Conservation (phyloP, 2,888 invertebrate species). For the Scaptomyza reducta region DNA sequence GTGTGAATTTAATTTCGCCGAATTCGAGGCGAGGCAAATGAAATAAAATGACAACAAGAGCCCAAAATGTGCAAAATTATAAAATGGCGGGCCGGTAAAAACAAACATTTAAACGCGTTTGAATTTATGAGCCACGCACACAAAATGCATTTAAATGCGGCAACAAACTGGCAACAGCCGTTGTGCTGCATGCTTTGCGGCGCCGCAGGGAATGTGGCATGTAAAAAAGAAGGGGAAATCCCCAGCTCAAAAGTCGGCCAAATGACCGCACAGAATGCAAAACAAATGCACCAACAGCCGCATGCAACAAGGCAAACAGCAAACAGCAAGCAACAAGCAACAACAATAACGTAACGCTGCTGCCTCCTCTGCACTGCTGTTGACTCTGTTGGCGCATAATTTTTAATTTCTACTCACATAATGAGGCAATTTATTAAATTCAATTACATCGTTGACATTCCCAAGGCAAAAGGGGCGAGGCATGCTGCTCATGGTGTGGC, state of each 20-base stretch:
- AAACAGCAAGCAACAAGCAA: conserved; percentile 31
- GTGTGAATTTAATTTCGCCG: conserved; percentile 65
- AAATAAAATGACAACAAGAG: conserved; percentile 51
- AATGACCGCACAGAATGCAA: conserved; percentile 76
- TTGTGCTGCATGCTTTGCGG: conserved; percentile 46
- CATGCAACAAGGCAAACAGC: conserved; percentile 32
- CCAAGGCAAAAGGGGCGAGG: conserved; percentile 34
- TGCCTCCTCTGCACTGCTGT: conserved; percentile 11
- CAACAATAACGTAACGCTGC: conserved; percentile 27
- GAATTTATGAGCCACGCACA: conserved; percentile 73
- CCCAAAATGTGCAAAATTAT: conserved; percentile 42
- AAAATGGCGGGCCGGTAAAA: conserved; percentile 60
- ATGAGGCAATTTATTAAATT: conserved; percentile 84
- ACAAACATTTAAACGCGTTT: conserved; percentile 73
- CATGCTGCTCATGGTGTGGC: not conserved
- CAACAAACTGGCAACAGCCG: conserved; percentile 42
- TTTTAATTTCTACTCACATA: conserved; percentile 78
- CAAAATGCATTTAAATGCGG: conserved; percentile 78
- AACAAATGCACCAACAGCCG: conserved; percentile 39
- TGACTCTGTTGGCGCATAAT: conserved; percentile 59
- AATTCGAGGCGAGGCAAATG: conserved; percentile 34
- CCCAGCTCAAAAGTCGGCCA: conserved; percentile 50
- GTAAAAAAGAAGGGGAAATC: conserved; percentile 6
- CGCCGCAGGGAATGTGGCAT: conserved; percentile 20
- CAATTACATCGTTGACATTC: conserved; percentile 84